Base-by-base conservation (phyloP, 2,797 vertebrate genomes). In the Pygocentrus nattereri region DNA sequence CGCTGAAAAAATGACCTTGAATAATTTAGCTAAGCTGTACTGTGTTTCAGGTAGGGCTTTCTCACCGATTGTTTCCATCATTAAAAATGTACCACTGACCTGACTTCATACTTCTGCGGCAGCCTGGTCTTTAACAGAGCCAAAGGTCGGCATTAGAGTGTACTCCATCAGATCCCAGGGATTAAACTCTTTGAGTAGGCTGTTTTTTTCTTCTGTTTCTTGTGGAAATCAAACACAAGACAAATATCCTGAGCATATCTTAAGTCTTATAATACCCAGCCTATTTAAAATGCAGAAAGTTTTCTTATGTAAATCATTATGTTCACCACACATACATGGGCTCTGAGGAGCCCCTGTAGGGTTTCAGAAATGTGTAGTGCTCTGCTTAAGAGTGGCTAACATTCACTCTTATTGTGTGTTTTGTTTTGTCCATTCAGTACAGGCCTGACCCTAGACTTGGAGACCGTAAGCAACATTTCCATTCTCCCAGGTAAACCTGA, bases 31-130 rank as follows among this genome's bases (percentile, higher is more conserved):
- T 68, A 31, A 34, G 70, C 30, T 56, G 74, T 86, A 76, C 88
- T 82, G 72, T 67, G 74, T 84, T 84, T 79, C 76, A 61, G 23
- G 54, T 65, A 34, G 21, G 30, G 44, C 54, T 81, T 78, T 86
- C 74, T 72, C 52, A 81, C 75, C 62, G 74, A 80, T 84, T 81
- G 81, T 89, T 90, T 89, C 87, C 88, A 86, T 85, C 78, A 88
- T 90, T 86, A 89, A 90, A 88, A 88, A 90, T 90, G 74, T 74
- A 90, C 50, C 56, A 64, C 54, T 84, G 76, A 76, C 79, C 80
- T 82, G 79, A 82, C 86, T 86, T 78, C 47, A 82, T 80, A 72
- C 67, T 79, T 81, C 54, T 21, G 31, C 69, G 27, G 52, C 31
- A 56, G 25, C 59, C n/a, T 82, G 21, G 30, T 79, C 18, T 80